A percentile compares a stretch with the other conserved stretches of the same genome.
Conservation (phyloP, 2,797 vertebrate species). For the Ctenopoma kingsleyae region DNA sequence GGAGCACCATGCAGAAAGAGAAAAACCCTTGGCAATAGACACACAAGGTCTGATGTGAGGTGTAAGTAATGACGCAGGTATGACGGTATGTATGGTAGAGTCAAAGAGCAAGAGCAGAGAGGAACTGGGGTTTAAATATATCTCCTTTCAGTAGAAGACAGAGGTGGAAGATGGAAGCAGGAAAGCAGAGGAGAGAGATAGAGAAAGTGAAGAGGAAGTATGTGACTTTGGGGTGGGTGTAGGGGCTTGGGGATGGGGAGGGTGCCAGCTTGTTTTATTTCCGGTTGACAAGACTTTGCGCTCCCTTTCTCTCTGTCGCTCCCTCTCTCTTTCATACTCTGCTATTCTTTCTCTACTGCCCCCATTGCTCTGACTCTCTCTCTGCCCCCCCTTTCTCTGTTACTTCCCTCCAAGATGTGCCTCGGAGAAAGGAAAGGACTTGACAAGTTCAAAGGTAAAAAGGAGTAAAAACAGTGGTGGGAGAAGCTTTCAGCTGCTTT, state of each 20-base stretch:
- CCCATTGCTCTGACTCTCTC: slow-evolving; percentile 57
- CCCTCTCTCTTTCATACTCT: slow-evolving; percentile 83
- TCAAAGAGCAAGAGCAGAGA: slow-evolving; percentile 57
- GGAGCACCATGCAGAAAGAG: slow-evolving; percentile 26
- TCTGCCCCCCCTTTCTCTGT: slow-evolving; percentile 56
- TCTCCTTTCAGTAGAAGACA: slow-evolving; percentile 64
- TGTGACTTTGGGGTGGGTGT: slow-evolving; percentile 83
- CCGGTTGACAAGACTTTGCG: slow-evolving; percentile 85
- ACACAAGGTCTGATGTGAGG: slow-evolving; percentile 54
- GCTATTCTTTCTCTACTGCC: slow-evolving; percentile 78
- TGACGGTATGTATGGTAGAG: slow-evolving; percentile 62
- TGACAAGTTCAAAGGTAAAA: slow-evolving; percentile 82
- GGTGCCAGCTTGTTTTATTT: slow-evolving; percentile 88
- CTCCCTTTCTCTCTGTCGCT: slow-evolving; percentile 83
- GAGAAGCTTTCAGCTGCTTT: slow-evolving; percentile 31
- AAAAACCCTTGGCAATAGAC: slow-evolving; percentile 24
- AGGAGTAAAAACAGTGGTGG: slow-evolving; percentile 41
- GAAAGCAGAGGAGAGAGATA: slow-evolving; percentile 68
- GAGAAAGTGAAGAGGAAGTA: slow-evolving; percentile 80
- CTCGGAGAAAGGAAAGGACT: slow-evolving; percentile 76
- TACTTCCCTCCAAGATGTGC: slow-evolving; percentile 77
- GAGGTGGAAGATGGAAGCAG: slow-evolving; percentile 72
- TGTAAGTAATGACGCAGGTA: slow-evolving; percentile 76
- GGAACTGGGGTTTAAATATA: slow-evolving; percentile 79
- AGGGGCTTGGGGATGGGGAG: slow-evolving; percentile 80